Base-by-base conservation (phyloP, 2,888 invertebrate species). In the Dicyrtoma fusca region DNA sequence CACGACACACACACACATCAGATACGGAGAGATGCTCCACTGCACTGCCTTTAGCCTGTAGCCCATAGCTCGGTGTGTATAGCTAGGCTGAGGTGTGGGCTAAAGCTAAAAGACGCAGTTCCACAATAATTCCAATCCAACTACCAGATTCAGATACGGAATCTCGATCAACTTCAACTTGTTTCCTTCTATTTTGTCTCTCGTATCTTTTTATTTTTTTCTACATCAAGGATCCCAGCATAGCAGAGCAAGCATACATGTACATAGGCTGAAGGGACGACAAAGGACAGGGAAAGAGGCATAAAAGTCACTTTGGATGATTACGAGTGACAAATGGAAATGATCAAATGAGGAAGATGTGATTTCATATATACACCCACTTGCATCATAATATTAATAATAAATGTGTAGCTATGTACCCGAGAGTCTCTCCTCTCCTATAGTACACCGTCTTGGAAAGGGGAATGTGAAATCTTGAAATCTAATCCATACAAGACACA, bases 111-210 rank as follows among this genome's bases (percentile, higher is more conserved):
- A n/a, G n/a, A n/a, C n/a, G n/a, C n/a, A n/a, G n/a, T n/a, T n/a
- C n/a, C n/a, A n/a, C n/a, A n/a, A n/a, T n/a, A n/a, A 5, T 34
- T 34, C 34, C 34, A 34, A 34, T 34, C 34, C 8, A 34, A 34
- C 8, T 5, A 34, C 34, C 3, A 34, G 34, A 34, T n/a, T n/a
- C 34, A 34, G 34, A 34, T 3, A 34, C 8, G 8, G 34, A 8
- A 34, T 34, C 34, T 34, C 34, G 34, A 34, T 34, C 34, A 34
- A 34, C 34, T 34, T 34, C 34, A 34, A 34, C 34, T 34, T 34
- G 25, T 59, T 59, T 59, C 14, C 25, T 59, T 53, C 17, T 53
- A 25, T 21, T 59, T n/a, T 59, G 21, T 13, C 25, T 59, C 25
- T 19, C 3, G 3, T 55, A 19, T 55, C 55, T 11, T 23, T 21